These are phyloP conservation scores for Heliconius hewitsoni DNA, from an alignment of 1,140 invertebrate genomes.

Conservation along the genomic window DNA sequence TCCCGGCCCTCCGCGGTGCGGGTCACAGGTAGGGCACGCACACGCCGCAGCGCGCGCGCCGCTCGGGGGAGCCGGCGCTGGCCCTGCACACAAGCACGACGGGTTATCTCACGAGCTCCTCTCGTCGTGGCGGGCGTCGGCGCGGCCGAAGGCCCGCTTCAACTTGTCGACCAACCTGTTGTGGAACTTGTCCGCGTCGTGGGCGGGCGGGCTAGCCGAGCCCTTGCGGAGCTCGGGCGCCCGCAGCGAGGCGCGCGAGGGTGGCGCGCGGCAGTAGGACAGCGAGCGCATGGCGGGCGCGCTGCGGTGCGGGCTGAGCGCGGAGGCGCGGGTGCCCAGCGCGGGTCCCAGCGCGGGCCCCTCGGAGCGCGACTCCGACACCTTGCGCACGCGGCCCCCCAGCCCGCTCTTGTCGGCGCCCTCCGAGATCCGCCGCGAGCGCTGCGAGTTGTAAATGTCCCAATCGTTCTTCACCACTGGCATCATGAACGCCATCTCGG, in stretches of 20 bases:
- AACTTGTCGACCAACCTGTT: slow-evolving; percentile 91
- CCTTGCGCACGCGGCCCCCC: slow-evolving; percentile 86
- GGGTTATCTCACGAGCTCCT: slow-evolving; percentile 75
- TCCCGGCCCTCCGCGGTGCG: slow-evolving; percentile 49
- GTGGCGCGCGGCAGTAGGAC: slow-evolving; percentile 82
- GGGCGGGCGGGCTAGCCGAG: slow-evolving; percentile 83
- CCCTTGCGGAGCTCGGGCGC: slow-evolving; percentile 82
- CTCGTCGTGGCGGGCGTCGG: slow-evolving; percentile 77
- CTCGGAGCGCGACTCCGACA: slow-evolving; percentile 91
- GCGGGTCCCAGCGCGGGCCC: slow-evolving; percentile 88
- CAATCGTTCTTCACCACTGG: slow-evolving; percentile 95
- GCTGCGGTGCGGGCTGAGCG: slow-evolving; percentile 85
- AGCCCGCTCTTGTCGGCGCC: slow-evolving; percentile 84
- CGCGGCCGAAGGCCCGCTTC: slow-evolving; percentile 87
- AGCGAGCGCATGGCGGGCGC: slow-evolving; percentile 84
- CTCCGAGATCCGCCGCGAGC: slow-evolving; percentile 87
- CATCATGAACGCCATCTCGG: slow-evolving; percentile 95
- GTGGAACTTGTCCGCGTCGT: slow-evolving; percentile 91
- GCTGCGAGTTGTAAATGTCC: slow-evolving; percentile 93
- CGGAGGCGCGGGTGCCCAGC: slow-evolving; percentile 86
- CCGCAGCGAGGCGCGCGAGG: slow-evolving; percentile 81
- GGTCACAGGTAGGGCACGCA: slow-evolving; percentile 79
- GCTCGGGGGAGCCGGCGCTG: slow-evolving; percentile 66
- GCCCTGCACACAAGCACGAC: slow-evolving; percentile 73
- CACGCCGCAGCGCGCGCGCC: slow-evolving; percentile 67